phyloP scores from a whole-genome alignment of 2,113 vertebrate species.

The Pao palembangensis region DNA sequence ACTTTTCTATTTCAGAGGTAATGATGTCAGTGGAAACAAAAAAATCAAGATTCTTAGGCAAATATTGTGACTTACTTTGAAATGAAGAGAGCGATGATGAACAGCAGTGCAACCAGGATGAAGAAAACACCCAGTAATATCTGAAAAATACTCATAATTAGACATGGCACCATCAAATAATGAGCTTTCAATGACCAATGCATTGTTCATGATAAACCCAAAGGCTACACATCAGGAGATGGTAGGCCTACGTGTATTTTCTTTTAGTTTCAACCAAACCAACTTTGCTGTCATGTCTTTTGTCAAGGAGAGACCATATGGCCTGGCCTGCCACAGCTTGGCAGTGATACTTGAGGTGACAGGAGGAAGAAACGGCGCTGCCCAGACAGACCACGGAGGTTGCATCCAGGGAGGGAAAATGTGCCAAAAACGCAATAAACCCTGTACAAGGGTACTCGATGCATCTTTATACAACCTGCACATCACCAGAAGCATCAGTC shows the following conservation, averaged over 20 bases:
- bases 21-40: neutral
- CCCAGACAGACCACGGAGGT: constrained; percentile 35
- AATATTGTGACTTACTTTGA: constrained; percentile 88
- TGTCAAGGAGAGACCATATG: constrained; percentile 65
- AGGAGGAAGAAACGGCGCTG: constrained; percentile 37
- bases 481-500: too few relatives aligned
- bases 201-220: too few relatives aligned
- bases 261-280: constrained; percentile 27
- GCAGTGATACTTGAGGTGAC: constrained; percentile 50
- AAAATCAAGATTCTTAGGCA: neutral
- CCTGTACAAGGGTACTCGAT: neutral
- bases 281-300: constrained; percentile 47
- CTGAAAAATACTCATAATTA: constrained; percentile 61
- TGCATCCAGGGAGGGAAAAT: constrained; percentile 36
- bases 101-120: constrained; percentile 90
- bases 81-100: constrained; percentile 89
- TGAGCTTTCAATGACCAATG: too few relatives aligned
- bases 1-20: neutral
- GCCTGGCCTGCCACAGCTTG: constrained; percentile 47
- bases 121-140: constrained; percentile 90
- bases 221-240: too few relatives aligned
- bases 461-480: too few relatives aligned
- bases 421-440: constrained; percentile 53
- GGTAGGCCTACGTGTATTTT: neutral
- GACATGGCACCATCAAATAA: too few relatives aligned